Base-by-base conservation (phyloP, 1,140 invertebrate genomes). In the Luehdorfia chinensis region DNA sequence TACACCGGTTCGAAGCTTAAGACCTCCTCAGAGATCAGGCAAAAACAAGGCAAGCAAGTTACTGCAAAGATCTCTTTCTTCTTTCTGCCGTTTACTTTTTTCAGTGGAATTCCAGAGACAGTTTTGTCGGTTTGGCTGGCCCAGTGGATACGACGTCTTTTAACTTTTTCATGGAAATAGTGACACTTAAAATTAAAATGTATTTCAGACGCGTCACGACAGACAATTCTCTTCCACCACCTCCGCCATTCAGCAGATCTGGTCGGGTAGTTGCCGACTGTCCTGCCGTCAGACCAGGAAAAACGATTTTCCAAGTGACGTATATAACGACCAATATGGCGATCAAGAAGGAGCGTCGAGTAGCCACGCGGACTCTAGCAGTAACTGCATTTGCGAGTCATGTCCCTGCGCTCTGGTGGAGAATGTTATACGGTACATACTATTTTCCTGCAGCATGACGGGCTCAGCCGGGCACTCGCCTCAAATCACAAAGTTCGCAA, bases 351-450 rank as follows among this genome's bases (percentile, higher is more conserved):
- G 12, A 8, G 15, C 30, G 15, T 49, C 18, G 23, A 53, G 34
- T 11, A 15, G 7, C 43, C 39, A 32, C 6, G 5, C 32, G 2
- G 36, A 11, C 2, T 13, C 37, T 2, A 46, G 28, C 4, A 39
- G 33, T 7, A 33, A 32, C 18, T 75, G 75, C 32, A n/a, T 59
- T 0, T 78, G 72, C 30, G 66, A 53, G 0, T 36, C 59, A 0
- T 78, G 75, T 21, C 72, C 75, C 1, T 75, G 75, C 33, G 46
- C 28, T 0, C 27, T 69, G 0, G 37, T 78, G 18, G 66, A 69
- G 1, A 57, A 55, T 37, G 28, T 69, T 11, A 14, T 67, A 1
- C 58, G 55, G 73, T 74, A 9, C 21, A 18, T 43, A 13, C n/a
- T 7, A 6, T n/a, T 4, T 11, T 27, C 0, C 25, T 15, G 8